Base-by-base conservation (phyloP, 2,888 invertebrate genomes). In the Erebia epiphron region DNA sequence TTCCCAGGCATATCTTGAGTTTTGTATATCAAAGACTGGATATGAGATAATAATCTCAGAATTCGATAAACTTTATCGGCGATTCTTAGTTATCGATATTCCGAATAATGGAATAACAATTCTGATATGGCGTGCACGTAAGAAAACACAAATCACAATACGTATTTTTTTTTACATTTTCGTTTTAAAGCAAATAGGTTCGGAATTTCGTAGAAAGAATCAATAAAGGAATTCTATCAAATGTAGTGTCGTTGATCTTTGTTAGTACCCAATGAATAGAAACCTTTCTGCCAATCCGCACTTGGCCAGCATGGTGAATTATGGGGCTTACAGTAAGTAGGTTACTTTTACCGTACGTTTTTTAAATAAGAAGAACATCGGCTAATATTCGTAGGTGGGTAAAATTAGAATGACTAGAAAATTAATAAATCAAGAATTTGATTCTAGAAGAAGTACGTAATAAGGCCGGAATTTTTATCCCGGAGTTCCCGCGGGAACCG, bases 81-180 rank as follows among this genome's bases (percentile, higher is more conserved):
- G 16, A 69, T 73, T 74, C 72, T 69, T 64, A 18, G 62, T 54
- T 76, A 71, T 75, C 73, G 70, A 70, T 73, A 73, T 73, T 68
- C 67, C 62, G 54, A 67, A 46, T 67, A 63, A 60, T 67, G 73
- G 56, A 66, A 43, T 67, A 62, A 61, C 67, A 75, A 68, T 71
- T 21, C n/a, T 50, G 75, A 76, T 76, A 75, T 73, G 58, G 63
- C 41, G 56, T 50, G 54, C n/a, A n/a, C 61, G 50, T 58, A 50
- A 64, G 43, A 69, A 73, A 64, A 64, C 16, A 64, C 64, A 69
- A 73, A 64, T 54, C 16, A 64, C 64, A 54, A 64, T 54, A 64
- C 18, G 21, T n/a, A 63, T 9, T 50, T 52, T 26, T 52, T 2
- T 14, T 2, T 9, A 35, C 64, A 16, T 41, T 64, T 26, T 64